Conservation (phyloP, 1,140 invertebrate species). For the Drosophila pallidifrons region DNA sequence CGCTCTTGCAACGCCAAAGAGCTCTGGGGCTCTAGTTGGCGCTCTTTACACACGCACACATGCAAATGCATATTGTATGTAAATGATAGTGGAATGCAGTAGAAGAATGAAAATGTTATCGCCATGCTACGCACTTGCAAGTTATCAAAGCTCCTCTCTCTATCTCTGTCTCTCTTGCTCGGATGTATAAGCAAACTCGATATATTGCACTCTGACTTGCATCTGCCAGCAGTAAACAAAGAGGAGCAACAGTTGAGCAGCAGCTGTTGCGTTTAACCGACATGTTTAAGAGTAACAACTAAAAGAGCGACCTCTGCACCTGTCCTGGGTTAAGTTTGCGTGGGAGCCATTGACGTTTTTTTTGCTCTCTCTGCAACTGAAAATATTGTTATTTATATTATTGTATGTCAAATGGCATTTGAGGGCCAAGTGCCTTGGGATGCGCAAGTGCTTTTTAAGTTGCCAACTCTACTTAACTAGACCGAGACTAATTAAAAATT, state of each 20-base stretch:
- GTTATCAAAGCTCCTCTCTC: neutral
- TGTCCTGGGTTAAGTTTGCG: slow-evolving; percentile 9
- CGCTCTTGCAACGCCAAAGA: slow-evolving; percentile 17
- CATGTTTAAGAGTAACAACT: slow-evolving; percentile 25
- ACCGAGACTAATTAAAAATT: slow-evolving; percentile 4
- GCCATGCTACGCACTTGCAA: slow-evolving; percentile 20
- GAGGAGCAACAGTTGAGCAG: slow-evolving; percentile 29
- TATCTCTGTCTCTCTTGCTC: slow-evolving; percentile 6
- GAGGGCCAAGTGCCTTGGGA: slow-evolving; percentile 11
- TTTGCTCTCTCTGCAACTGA: slow-evolving; percentile 5
- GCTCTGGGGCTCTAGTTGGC: slow-evolving; percentile 10
- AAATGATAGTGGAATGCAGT: slow-evolving; percentile 36
- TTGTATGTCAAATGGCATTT: slow-evolving; percentile 24
- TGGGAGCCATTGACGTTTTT: slow-evolving; percentile 12
- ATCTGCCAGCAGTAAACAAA: slow-evolving; percentile 47
- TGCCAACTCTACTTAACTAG: slow-evolving; percentile 14
- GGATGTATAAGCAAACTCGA: slow-evolving; percentile 11
- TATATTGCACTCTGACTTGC: slow-evolving; percentile 25
- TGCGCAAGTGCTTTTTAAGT: slow-evolving; percentile 13
- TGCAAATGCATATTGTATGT: slow-evolving; percentile 8
- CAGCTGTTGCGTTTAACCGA: slow-evolving; percentile 49
- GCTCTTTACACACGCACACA: slow-evolving; percentile 45
- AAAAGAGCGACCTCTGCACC: slow-evolving; percentile 36
- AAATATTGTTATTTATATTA: slow-evolving; percentile 31
- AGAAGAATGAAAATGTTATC: slow-evolving; percentile 36